Percentiles rank a stretch among this genome's conserved stretches.
These are phyloP conservation scores for Sebastolobus altivelis DNA, from an alignment of 2,797 vertebrate species.

Conservation along the genomic window DNA sequence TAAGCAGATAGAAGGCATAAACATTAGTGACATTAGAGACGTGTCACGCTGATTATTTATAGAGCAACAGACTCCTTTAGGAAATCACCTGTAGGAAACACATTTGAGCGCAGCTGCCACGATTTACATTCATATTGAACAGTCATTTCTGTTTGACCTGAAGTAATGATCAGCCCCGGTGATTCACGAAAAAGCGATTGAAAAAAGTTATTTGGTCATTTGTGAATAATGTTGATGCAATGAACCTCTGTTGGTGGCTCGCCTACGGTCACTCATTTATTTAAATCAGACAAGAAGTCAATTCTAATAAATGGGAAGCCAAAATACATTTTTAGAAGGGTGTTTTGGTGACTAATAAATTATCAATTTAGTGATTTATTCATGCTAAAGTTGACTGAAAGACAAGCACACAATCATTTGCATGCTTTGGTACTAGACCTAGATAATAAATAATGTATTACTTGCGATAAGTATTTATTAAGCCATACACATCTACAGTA, in stretches of 20 bases:
- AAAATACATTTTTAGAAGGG: neutral
- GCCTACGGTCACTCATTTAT: constrained; percentile 8
- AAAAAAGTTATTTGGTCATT: constrained; percentile 30
- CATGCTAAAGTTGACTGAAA: neutral
- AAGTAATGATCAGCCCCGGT: constrained; percentile 19
- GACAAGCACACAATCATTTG: neutral
- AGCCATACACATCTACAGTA: neutral
- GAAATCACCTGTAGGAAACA: constrained; percentile 52
- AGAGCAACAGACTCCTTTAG: constrained; percentile 31
- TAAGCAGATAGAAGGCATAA: constrained; percentile 9
- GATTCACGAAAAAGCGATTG: constrained; percentile 21
- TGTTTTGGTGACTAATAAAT: neutral
- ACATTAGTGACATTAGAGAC: constrained; percentile 6
- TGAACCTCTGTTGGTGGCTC: neutral
- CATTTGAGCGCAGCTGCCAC: neutral
- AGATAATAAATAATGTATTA: neutral
- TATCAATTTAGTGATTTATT: neutral
- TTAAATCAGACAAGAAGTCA: constrained; percentile 49
- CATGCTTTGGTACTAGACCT: neutral
- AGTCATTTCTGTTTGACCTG: constrained; percentile 17
- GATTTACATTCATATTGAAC: constrained; percentile 33
- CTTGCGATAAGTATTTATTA: neutral
- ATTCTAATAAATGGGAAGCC: constrained; percentile 36
- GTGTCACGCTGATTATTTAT: constrained; percentile 36
- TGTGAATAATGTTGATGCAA: constrained; percentile 42